phyloP scores from a whole-genome alignment of 2,888 invertebrate species.

The Agrotis clavis region DNA sequence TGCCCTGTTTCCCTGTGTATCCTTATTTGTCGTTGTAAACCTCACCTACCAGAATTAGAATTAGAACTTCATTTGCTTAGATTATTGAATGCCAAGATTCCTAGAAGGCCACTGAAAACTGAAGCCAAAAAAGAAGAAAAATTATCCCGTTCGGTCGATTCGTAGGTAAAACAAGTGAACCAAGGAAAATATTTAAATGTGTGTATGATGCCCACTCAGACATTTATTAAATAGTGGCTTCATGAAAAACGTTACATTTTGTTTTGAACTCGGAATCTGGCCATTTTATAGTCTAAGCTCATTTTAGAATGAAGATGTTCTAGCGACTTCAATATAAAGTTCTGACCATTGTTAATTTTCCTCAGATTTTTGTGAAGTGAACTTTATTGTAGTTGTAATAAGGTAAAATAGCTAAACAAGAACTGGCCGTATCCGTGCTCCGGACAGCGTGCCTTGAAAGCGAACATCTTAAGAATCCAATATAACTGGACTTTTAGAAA shows the following conservation, averaged over 20 bases:
- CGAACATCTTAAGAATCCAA: conserved; percentile 42
- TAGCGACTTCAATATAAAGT: conserved; percentile 4
- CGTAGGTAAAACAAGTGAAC: too few species aligned
- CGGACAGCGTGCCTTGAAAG: conserved; percentile 20
- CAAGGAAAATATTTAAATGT: too few species aligned
- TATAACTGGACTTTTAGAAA: conserved; percentile 42
- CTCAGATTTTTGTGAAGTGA: neutral
- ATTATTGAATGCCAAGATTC: too few species aligned
- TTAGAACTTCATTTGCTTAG: conserved; percentile 9
- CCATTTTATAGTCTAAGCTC: too few species aligned
- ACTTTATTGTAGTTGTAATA: neutral
- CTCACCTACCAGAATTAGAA: conserved; percentile 10
- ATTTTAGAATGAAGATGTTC: conserved; percentile 7
- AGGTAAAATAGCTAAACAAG: neutral
- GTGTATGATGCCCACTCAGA: too few species aligned
- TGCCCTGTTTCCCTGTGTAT: conserved; percentile 40
- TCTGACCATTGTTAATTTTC: neutral
- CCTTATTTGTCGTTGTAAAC: conserved; percentile 38
- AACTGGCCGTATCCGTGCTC: neutral
- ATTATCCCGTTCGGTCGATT: too few species aligned
- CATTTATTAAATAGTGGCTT: too few species aligned
- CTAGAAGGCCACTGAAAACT: too few species aligned
- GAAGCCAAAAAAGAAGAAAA: too few species aligned
- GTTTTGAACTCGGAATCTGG: too few species aligned
- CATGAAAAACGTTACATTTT: too few species aligned